Conservation (phyloP, 2,888 invertebrate species). For the Macrophya alboannulata region DNA sequence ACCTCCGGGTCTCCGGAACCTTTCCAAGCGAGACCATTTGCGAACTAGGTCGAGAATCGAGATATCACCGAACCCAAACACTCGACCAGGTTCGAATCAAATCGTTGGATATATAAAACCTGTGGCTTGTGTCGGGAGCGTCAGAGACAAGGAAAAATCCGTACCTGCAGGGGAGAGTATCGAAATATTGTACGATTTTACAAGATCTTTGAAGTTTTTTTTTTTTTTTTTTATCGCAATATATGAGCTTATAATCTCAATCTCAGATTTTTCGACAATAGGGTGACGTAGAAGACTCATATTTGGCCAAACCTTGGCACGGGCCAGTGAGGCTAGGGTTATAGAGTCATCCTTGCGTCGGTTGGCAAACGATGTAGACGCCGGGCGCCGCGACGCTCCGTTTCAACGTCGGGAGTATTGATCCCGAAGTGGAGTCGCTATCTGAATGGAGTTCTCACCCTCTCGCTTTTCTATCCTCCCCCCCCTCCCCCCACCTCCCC, state of each 20-base stretch:
- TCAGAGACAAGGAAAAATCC: slow-evolving; percentile 7
- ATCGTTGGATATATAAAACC: slow-evolving; percentile 28
- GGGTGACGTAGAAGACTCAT: neutral
- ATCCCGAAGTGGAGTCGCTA: slow-evolving; percentile 71
- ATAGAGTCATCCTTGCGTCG: slow-evolving; percentile 35
- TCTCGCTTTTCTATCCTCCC: slow-evolving; percentile 46
- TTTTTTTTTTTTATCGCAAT: neutral
- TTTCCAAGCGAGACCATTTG: slow-evolving; percentile 34
- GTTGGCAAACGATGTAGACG: slow-evolving; percentile 53
- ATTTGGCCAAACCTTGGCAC: slow-evolving; percentile 25
- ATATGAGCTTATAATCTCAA: neutral
- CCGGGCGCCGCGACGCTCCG: slow-evolving; percentile 70
- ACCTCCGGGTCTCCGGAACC: slow-evolving; percentile 36
- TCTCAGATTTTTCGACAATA: neutral
- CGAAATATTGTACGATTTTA: neutral
- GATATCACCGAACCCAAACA: slow-evolving; percentile 46
- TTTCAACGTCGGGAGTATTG: slow-evolving; percentile 78
- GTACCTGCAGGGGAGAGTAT: neutral
- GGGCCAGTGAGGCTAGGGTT: slow-evolving; percentile 40
- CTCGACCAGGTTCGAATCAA: slow-evolving; percentile 26
- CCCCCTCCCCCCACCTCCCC: slow-evolving; percentile 34
- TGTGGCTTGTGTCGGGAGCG: slow-evolving; percentile 18
- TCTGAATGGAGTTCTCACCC: slow-evolving; percentile 71
- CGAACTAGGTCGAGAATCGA: slow-evolving; percentile 43
- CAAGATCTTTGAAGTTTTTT: neutral